Conservation (phyloP, 2,797 vertebrate genomes). For the Melopsittacus undulatus region DNA sequence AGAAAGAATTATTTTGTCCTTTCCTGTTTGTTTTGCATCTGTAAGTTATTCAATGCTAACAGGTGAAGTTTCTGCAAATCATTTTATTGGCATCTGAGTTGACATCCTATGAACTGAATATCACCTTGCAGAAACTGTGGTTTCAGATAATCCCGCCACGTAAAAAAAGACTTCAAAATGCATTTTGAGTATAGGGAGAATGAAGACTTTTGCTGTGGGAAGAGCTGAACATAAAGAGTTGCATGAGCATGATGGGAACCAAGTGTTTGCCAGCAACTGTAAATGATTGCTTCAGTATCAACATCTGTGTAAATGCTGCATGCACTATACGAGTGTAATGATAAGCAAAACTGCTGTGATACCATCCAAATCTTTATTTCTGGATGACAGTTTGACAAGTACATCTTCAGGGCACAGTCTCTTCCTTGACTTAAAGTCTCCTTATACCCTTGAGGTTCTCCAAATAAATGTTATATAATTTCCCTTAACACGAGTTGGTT, state of each 20-base stretch:
- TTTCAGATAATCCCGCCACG: not conserved
- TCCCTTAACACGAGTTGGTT: not conserved
- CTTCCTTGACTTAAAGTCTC: not conserved
- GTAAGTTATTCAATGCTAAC: not conserved
- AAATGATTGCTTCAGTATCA: not conserved
- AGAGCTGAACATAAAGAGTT: not conserved
- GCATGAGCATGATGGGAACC: not conserved
- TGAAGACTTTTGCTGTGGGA: not conserved
- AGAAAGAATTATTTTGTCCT: not conserved
- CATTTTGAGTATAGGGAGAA: not conserved
- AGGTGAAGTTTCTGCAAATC: not conserved
- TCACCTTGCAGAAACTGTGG: not conserved
- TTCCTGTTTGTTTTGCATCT: not conserved
- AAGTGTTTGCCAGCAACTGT: not conserved
- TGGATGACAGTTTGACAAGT: not conserved
- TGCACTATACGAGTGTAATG: not conserved
- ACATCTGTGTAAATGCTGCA: rapidly evolving
- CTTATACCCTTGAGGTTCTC: not conserved
- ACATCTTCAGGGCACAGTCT: not conserved
- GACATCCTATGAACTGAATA: not conserved
- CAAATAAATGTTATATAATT: not conserved
- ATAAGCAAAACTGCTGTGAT: not conserved
- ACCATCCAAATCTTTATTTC: not conserved
- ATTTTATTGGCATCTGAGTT: not conserved
- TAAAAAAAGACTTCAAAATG: not conserved